Evolutionary conservation across 2,888 invertebrate genomes (phyloP), one percentile per base, ranked within the genome.

Genomic region (Ferrisia virgata): DNA sequence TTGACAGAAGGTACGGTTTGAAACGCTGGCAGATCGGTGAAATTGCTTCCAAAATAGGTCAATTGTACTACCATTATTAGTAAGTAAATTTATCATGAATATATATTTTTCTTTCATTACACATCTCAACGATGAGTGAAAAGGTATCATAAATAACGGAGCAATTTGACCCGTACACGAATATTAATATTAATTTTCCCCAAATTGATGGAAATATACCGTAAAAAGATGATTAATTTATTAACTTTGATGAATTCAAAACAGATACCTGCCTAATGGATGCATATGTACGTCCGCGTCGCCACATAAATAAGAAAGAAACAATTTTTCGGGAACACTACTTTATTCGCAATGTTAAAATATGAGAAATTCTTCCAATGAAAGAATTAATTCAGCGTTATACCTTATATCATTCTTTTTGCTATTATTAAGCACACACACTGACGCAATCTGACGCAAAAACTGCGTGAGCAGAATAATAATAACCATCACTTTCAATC

Each of bases 1-100:
- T 98, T 87, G 97, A 98, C 89, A 92, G 92, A 86, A 96, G 97
- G 89, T 98, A 98, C 89, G 97, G 96, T 40, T 91, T 98, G 87
- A 98, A 98, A 88, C 91, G 98, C 87, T 98, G 98, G 98, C 98
- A 98, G 90, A 98, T 98, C 87, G 98, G 98, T 83, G 98, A 98
- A 90, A 97, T 98, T 86, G 98, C 98, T 79, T 98, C 97, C 83
- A 98, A 98, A 91, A 98, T 98, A 88, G 98, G 98, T 86, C 98
- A 98, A 90, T 93, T 98, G 39, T 98, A 98, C 90, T 98, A 98
- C 89, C 98, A 98, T 90, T 98, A 98, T 90, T 98, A 98, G 96
- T 96, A 90, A 93, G 95, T 92, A 72, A 25, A 40, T 40, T 79
- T 79, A 64, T n/a, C 58, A 13, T 11, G 28, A 64, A 64, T 64